Percentiles rank a stretch among this genome's conserved stretches.
These are phyloP conservation scores for Celastrina argiolus DNA, from an alignment of 2,888 invertebrate genomes.

Conservation along the genomic window DNA sequence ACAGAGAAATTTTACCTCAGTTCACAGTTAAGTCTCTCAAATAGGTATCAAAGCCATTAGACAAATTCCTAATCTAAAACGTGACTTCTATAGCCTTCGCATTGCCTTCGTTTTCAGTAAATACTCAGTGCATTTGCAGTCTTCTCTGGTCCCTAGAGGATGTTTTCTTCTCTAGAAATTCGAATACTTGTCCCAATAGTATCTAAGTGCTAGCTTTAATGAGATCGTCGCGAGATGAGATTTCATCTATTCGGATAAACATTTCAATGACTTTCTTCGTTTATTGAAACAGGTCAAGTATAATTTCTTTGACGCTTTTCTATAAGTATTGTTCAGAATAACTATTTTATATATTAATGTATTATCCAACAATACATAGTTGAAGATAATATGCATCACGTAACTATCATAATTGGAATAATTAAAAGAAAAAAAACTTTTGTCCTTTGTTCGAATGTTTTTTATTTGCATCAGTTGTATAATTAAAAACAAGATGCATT, in stretches of 20 bases:
- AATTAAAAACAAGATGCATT: no score
- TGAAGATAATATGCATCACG: no score
- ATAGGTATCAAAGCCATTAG: background rate
- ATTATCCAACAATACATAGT: no score
- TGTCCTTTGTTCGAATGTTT: no score
- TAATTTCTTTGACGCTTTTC: no score
- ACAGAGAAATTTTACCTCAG: background rate
- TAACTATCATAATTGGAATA: no score
- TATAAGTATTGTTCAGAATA: no score
- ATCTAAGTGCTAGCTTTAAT: background rate
- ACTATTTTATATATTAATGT: no score
- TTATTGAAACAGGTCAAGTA: conserved; percentile 4
- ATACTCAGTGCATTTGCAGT: background rate
- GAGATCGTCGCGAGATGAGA: conserved; percentile 11
- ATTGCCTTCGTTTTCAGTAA: background rate
- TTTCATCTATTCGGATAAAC: background rate
- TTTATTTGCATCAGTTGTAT: no score
- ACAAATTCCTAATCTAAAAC: background rate
- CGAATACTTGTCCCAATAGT: conserved; percentile 1
- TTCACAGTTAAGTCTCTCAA: no score
- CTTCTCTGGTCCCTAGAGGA: background rate
- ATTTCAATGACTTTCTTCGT: background rate
- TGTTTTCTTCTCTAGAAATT: background rate
- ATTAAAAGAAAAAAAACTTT: no score
- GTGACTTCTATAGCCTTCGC: background rate